phyloP scores from a whole-genome alignment of 2,113 vertebrate genomes.

The Myotis brandtii region DNA sequence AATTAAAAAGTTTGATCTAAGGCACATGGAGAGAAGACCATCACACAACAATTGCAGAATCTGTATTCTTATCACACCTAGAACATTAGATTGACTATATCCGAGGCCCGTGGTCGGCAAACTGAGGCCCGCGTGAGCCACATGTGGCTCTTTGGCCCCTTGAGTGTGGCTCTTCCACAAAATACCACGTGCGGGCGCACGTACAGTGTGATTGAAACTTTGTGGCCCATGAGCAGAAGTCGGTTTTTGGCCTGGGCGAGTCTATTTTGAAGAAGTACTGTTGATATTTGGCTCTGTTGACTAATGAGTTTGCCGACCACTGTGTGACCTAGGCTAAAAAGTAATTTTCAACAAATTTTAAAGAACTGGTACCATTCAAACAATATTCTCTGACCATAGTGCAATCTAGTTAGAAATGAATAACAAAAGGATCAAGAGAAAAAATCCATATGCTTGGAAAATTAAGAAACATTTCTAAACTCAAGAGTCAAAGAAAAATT shows the following conservation, averaged over 20 bases:
- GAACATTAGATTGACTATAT: background rate
- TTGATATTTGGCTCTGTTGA: too few relatives aligned
- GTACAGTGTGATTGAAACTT: too few relatives aligned
- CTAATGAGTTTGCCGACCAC: too few relatives aligned
- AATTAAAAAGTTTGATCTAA: background rate
- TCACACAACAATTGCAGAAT: background rate
- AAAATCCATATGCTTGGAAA: background rate
- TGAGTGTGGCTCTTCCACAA: too few relatives aligned
- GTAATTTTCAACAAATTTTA: too few relatives aligned
- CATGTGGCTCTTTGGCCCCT: too few relatives aligned
- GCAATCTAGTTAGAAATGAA: background rate
- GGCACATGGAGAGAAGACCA: background rate
- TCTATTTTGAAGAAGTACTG: too few relatives aligned
- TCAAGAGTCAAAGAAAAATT: background rate
- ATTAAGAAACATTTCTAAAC: conserved; percentile 11
- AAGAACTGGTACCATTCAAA: background rate
- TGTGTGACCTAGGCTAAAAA: too few relatives aligned
- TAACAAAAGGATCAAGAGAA: background rate
- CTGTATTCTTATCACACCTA: background rate
- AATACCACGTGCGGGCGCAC: too few relatives aligned
- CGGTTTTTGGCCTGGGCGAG: too few relatives aligned
- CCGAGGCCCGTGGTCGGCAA: background rate
- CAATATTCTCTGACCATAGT: background rate
- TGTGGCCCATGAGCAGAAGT: too few relatives aligned
- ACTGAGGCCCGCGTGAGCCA: too few relatives aligned